Evolutionary conservation across 2,113 vertebrate genomes (phyloP).

Genomic region (Austrofundulus limnaeus): DNA sequence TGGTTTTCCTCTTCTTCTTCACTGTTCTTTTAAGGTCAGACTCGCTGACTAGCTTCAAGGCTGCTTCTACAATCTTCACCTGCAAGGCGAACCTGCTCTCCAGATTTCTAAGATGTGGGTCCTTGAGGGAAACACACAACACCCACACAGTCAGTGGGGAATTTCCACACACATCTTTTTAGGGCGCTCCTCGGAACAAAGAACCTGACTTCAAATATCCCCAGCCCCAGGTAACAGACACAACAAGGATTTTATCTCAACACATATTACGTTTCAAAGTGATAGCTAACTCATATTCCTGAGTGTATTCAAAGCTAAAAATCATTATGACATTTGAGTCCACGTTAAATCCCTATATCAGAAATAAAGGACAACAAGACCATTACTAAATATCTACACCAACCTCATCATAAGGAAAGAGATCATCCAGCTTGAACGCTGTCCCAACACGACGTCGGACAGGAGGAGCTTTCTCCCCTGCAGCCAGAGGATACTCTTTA

Average conservation of each 20-base stretch:
- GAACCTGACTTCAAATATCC: slow-evolving; percentile 9
- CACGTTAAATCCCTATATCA: slow-evolving; percentile 5
- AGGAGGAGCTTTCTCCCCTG: slow-evolving; percentile 88
- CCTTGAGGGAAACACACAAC: slow-evolving; percentile 74
- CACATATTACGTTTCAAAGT: not conserved
- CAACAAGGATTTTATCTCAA: slow-evolving; percentile 6
- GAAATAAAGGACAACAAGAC: slow-evolving; percentile 4
- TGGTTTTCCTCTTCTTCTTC: slow-evolving; percentile 91
- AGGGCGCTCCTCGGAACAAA: not conserved
- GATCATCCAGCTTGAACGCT: slow-evolving; percentile 88
- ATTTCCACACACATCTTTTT: not conserved
- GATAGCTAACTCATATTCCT: not conserved
- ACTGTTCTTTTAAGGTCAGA: slow-evolving; percentile 90
- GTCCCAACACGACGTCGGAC: slow-evolving; percentile 88
- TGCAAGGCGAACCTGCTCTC: slow-evolving; percentile 93
- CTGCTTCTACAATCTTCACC: slow-evolving; percentile 94
- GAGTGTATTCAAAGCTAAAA: not conserved
- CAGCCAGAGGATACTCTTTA: slow-evolving; percentile 88
- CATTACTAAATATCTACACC: slow-evolving; percentile 1
- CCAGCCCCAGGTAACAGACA: not conserved
- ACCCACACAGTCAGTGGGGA: slow-evolving; percentile 12
- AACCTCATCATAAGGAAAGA: slow-evolving; percentile 88
- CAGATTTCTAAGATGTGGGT: slow-evolving; percentile 88
- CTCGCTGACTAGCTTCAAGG: slow-evolving; percentile 87
- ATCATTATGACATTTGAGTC: not conserved